A percentile compares a stretch with the other conserved stretches of the same genome.
Conservation (phyloP, 1,140 invertebrate genomes). For the Bacillus rossius region DNA sequence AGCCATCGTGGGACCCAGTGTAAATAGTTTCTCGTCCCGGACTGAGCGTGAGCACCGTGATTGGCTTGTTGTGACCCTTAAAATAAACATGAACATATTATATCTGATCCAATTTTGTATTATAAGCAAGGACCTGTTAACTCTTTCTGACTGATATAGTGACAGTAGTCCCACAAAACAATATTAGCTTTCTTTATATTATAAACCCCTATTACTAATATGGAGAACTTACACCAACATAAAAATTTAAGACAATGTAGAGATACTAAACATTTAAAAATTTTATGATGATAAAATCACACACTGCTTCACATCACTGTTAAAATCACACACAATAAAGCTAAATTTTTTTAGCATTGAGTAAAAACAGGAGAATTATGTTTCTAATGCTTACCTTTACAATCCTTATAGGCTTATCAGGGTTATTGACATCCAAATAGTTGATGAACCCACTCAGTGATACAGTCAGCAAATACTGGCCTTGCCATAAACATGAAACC, state of each 20-base stretch:
- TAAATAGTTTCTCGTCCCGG: slow-evolving; percentile 73
- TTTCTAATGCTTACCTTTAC: slow-evolving; percentile 67
- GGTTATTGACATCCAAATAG: slow-evolving; percentile 87
- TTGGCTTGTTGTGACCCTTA: slow-evolving; percentile 95
- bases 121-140: neutral
- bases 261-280: neutral
- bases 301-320: neutral
- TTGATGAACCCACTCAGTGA: slow-evolving; percentile 94
- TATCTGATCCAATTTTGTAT: too few relatives aligned
- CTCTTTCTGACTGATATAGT: neutral
- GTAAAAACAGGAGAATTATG: too few relatives aligned
- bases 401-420: slow-evolving; percentile 74
- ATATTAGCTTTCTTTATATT: neutral
- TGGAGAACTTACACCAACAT: slow-evolving; percentile 16
- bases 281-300: neutral
- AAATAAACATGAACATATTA: too few relatives aligned
- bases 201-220: neutral
- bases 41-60: slow-evolving; percentile 83
- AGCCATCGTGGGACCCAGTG: slow-evolving; percentile 91
- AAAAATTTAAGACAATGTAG: neutral
- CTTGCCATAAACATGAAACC: slow-evolving; percentile 96
- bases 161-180: too few relatives aligned
- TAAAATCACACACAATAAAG: neutral
- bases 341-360: too few relatives aligned
- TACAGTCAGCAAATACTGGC: slow-evolving; percentile 78